Percentiles rank a stretch among this genome's conserved stretches.
Evolutionary conservation across 2,888 invertebrate genomes (phyloP).

Genomic region (Pterostichus niger): DNA sequence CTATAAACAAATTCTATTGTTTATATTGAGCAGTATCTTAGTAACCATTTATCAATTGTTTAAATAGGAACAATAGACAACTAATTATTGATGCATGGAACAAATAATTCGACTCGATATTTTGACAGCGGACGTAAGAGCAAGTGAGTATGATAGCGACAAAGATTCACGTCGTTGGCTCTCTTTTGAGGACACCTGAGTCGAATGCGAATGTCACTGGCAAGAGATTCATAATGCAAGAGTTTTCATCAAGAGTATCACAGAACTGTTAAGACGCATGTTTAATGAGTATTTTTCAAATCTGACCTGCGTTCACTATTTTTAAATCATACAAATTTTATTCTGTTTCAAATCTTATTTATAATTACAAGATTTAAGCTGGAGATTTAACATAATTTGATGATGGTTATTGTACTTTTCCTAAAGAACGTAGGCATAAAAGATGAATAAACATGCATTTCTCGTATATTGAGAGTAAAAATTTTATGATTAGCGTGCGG

Average conservation of each 20-base stretch:
- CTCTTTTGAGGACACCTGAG: constrained; percentile 56
- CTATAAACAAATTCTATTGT: neutral
- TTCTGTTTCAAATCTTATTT: too few relatives aligned
- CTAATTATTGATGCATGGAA: constrained; percentile 32
- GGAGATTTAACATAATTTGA: too few relatives aligned
- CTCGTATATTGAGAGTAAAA: neutral
- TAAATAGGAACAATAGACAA: neutral
- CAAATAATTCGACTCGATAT: constrained; percentile 33
- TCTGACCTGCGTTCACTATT: constrained; percentile 17
- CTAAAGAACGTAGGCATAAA: neutral
- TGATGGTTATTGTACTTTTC: too few relatives aligned
- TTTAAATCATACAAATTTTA: neutral
- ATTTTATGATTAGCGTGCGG: too few relatives aligned
- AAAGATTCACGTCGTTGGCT: constrained; percentile 56
- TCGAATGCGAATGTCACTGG: constrained; percentile 31
- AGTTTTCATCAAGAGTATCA: constrained; percentile 50
- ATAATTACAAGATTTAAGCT: too few relatives aligned
- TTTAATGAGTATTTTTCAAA: constrained; percentile 59
- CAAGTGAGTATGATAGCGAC: constrained; percentile 20
- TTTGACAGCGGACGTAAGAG: neutral
- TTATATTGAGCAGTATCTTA: neutral
- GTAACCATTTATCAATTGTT: neutral
- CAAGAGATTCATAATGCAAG: constrained; percentile 36
- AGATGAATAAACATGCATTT: neutral
- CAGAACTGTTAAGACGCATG: constrained; percentile 57